phyloP scores from a whole-genome alignment of 2,113 vertebrate genomes.

The Hassar affinis region DNA sequence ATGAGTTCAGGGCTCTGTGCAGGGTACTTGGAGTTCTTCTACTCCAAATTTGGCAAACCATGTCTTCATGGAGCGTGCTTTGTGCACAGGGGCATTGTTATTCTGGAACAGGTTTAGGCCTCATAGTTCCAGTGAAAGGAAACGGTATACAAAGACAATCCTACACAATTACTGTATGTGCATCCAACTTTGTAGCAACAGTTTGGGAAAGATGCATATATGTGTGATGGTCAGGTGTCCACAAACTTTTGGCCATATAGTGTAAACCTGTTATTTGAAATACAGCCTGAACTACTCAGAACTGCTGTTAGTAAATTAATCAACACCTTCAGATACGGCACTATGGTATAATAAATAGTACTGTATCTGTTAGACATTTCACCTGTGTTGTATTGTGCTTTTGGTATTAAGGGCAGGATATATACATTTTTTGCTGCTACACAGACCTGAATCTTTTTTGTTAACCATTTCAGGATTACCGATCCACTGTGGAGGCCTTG shows the following conservation, averaged over 20 bases:
- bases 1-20: background rate
- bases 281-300: background rate
- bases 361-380: background rate
- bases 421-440: background rate
- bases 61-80: background rate
- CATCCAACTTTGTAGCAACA: background rate
- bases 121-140: background rate
- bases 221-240: background rate
- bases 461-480: constrained; percentile 54
- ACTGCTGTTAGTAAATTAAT: background rate
- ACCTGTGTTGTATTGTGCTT: too few species aligned
- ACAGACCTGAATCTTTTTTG: background rate
- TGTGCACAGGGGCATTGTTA: background rate
- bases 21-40: background rate
- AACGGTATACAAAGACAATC: background rate
- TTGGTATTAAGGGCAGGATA: background rate
- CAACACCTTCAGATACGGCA: background rate
- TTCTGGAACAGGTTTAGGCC: background rate
- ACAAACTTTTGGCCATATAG: background rate
- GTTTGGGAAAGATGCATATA: background rate
- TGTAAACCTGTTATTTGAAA: background rate
- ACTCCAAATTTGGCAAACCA: background rate
- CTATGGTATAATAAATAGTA: background rate
- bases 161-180: background rate
- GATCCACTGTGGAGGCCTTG: constrained; percentile 21